Evolutionary conservation across 2,113 vertebrate genomes (phyloP), one percentile per base, ranked within the genome.

Genomic region (Myanophis thanlyinensis): DNA sequence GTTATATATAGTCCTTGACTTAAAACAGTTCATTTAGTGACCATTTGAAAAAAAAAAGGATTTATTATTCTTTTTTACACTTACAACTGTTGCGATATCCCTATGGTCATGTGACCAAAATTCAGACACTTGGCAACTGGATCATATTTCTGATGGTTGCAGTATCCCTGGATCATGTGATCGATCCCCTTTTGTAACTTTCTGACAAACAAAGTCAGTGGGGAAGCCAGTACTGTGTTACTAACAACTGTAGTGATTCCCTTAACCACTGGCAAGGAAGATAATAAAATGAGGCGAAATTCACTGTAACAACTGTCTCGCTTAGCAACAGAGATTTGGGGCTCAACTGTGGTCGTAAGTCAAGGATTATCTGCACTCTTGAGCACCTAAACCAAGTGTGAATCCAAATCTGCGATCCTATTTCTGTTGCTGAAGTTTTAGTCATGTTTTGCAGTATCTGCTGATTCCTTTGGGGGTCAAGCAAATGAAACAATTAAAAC

Each of bases 71-170:
- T n/a, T 73, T 35, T 35, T 73, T 2, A 18, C n/a, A 73, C 13
- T 73, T 35, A 35, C 1, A 2, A 35, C 13, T 6, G 2, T 18
- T 35, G n/a, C 1, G 2, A 0, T 35, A 18, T n/a, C 13, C n/a
- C 30, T n/a, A 3, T 5, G 15, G 62, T 18, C 62, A 73, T 5
- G 2, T 18, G 62, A 73, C 35, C 5, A 35, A 35, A 35, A 73
- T 35, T 35, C 62, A 35, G 62, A 13, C 5, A 5, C 62, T 73
- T 15, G n/a, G n/a, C 13, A n/a, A n/a, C 13, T 18, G 62, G 18
- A 30, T 73, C 56, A 59, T 54, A 30, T 30, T 59, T 59, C 27
- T 59, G 27, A 59, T 10, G 9, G 27, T 59, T 59, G 25, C 1
- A 8, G 2, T 30, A 11, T 62, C 11, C 25, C 4, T 0, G 10